A percentile compares a stretch with the other conserved stretches of the same genome.
Conservation (phyloP, 2,113 vertebrate genomes). For the Corvus moneduloides region DNA sequence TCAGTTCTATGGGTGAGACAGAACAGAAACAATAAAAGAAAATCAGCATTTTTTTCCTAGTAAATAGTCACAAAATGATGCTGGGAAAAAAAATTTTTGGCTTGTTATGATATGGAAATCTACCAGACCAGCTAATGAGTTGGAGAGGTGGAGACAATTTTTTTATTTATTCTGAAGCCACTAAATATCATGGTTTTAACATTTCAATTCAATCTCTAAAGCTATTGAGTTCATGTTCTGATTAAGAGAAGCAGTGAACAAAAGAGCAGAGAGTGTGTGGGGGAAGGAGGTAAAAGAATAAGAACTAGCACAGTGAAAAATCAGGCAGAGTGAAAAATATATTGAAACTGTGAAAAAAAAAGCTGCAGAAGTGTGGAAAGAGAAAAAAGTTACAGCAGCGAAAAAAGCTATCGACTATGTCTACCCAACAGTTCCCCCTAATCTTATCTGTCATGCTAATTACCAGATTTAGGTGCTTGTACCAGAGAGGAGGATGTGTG, state of each 20-base stretch:
- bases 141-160: neutral
- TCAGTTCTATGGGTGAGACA: neutral
- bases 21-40: neutral
- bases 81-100: neutral
- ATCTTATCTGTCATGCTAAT: slow-evolving; percentile 23
- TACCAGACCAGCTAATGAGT: neutral
- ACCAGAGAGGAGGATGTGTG: neutral
- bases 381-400: neutral
- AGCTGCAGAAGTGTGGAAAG: neutral
- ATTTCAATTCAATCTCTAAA: neutral
- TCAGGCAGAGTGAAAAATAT: neutral
- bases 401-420: neutral
- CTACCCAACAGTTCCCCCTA: neutral
- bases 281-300: neutral
- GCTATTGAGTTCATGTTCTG: slow-evolving; percentile 2
- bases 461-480: slow-evolving; percentile 1
- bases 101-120: neutral
- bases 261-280: neutral
- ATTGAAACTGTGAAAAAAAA: neutral
- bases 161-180: neutral
- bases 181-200: neutral
- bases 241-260: slow-evolving; percentile 21
- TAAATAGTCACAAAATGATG: neutral
- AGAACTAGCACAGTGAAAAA: neutral
- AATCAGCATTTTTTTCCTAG: neutral